phyloP scores from a whole-genome alignment of 2,888 invertebrate genomes.

The Mimachlamys varia region DNA sequence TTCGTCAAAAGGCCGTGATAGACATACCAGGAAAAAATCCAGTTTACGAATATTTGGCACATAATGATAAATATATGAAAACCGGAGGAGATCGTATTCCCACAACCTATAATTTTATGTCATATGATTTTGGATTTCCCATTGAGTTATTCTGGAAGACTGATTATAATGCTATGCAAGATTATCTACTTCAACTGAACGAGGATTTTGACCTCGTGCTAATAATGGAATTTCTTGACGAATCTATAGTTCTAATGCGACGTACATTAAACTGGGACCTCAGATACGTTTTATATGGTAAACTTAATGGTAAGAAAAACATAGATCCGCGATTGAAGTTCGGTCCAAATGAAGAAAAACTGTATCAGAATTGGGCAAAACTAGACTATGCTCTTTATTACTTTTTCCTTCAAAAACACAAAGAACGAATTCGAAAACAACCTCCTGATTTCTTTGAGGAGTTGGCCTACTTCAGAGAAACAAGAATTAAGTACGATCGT shows the following conservation, averaged over 20 bases:
- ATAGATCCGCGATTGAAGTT: constrained; percentile 8
- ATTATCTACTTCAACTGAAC: neutral
- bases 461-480: neutral
- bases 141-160: neutral
- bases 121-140: neutral
- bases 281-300: neutral
- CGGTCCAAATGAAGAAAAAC: neutral
- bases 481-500: neutral
- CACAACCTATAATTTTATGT: neutral
- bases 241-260: neutral
- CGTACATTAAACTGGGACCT: neutral
- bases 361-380: constrained; percentile 22
- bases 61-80: neutral
- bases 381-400: constrained; percentile 9
- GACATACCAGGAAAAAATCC: constrained; percentile 52
- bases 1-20: constrained; percentile 54
- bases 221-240: neutral
- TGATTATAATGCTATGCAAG: neutral
- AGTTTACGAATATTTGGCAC: constrained; percentile 54
- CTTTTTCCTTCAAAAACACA: constrained; percentile 20
- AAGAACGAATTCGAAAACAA: neutral
- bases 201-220: neutral
- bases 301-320: neutral
- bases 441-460: neutral
- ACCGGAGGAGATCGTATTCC: neutral